Percentiles rank a stretch among this genome's conserved stretches.
phyloP scores from a whole-genome alignment of 2,113 vertebrate genomes.

The Corythornis madagascariensis region DNA sequence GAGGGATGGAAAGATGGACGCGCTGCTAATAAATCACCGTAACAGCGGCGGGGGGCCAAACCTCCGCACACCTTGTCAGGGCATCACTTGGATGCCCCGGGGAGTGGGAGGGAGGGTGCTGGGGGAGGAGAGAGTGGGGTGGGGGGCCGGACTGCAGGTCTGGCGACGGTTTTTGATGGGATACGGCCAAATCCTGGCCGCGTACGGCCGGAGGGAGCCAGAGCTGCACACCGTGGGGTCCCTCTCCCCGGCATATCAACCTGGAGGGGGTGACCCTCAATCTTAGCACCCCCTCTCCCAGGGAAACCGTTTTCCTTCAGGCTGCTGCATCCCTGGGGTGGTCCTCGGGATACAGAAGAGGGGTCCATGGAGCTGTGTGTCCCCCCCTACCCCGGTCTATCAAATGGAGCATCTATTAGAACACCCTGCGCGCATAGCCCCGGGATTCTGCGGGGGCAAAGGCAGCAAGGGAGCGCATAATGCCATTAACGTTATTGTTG shows the following conservation, averaged over 20 bases:
- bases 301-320: rapidly evolving
- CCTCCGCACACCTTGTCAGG: not conserved
- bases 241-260: too few species aligned
- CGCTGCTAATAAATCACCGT: not conserved
- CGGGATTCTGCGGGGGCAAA: not conserved
- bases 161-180: not conserved
- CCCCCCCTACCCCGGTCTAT: rapidly evolving
- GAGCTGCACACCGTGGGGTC: rapidly evolving
- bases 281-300: rapidly evolving
- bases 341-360: not conserved
- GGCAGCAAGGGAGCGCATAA: not conserved
- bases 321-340: not conserved
- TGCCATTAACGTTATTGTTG: not conserved
- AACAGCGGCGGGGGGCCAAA: not conserved
- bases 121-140: too few species aligned
- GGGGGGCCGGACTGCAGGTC: not conserved
- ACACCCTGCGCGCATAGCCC: not conserved
- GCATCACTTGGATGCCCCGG: not conserved
- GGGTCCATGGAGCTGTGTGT: not conserved
- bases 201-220: not conserved
- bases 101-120: not conserved
- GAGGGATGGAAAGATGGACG: not conserved
- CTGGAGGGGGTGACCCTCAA: not conserved
- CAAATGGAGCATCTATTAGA: not conserved
- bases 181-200: not conserved